Base-by-base conservation (phyloP, 2,888 invertebrate genomes). In the Tinea semifulvella region DNA sequence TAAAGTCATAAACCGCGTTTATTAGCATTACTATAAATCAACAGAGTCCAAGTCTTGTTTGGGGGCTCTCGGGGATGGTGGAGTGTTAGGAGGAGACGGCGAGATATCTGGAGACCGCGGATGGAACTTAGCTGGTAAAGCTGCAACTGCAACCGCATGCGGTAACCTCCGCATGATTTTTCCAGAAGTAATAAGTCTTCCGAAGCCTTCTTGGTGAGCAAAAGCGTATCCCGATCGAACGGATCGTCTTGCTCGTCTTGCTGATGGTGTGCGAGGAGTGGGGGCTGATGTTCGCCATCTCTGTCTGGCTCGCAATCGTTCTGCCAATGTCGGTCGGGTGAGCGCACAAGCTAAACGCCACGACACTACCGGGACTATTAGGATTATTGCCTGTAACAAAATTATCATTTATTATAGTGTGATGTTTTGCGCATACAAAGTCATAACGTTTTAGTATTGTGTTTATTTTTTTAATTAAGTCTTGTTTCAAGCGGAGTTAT, bases 171-270 rank as follows among this genome's bases (percentile, higher is more conserved):
- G 85, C 96, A 97, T 96, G 62, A 97, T 96, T 77, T 95, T 95
- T 48, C 97, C 98, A 42, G 95, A 95, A 8, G 97, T 98, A 67
- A 99, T 99, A 56, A 99, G 90, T 14, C 95, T 87, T 40, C 97
- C 97, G 73, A 97, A 98, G 56, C 97, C 97, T 83, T 96, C 94
- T 76, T 50, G 45, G 42, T 46, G 96, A 18, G 96, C 92, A 71
- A 96, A 96, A 4, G 96, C 96, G 67, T 96, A 96, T 5, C 98
- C 98, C 8, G 97, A 97, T 46, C 98, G 90, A 50, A 98, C 86
- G 20, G 96, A 96, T 57, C 95, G 88, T 26, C 98, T 85, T 48
- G 94, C 94, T 57, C 95, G 88, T 47, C 95, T 86, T 1, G 95
- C 91, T 42, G 95, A 94, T 20, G 95, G 91, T 50, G 94, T 93